A percentile compares a stretch with the other conserved stretches of the same genome.
These are phyloP conservation scores for Trachops cirrhosus DNA, from an alignment of 2,797 vertebrate species.

Conservation along the genomic window DNA sequence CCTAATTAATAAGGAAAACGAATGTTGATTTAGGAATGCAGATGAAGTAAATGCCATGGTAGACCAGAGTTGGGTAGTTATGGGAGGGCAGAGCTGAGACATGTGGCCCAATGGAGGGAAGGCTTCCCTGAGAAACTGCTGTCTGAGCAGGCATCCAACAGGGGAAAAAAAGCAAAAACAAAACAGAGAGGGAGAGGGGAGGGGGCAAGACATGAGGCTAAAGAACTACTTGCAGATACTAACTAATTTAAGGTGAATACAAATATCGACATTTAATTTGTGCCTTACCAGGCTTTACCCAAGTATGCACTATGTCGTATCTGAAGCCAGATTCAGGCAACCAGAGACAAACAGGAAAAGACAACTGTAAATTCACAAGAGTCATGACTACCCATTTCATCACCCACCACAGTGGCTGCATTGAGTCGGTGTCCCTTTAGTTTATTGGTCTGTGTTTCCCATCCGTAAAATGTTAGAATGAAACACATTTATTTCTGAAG, in stretches of 20 bases:
- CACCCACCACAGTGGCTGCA: background rate
- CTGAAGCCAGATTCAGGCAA: background rate
- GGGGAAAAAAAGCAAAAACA: background rate
- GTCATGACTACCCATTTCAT: background rate
- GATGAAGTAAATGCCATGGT: background rate
- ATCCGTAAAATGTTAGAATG: background rate
- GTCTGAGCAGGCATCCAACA: background rate
- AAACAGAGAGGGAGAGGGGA: background rate
- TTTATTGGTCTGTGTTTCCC: background rate
- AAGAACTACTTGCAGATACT: background rate
- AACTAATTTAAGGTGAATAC: constrained; percentile 5
- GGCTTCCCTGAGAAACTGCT: background rate
- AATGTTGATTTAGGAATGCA: background rate
- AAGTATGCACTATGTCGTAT: background rate
- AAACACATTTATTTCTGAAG: constrained; percentile 9
- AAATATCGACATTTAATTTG: background rate
- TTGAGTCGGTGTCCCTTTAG: background rate
- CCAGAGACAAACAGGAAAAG: background rate
- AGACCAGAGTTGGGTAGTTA: background rate
- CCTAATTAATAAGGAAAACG: background rate
- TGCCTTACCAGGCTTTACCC: background rate
- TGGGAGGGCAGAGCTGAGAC: background rate
- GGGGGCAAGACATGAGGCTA: background rate
- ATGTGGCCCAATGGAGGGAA: background rate
- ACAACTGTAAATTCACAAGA: background rate